Base-by-base conservation (phyloP, 2,797 vertebrate species). In the Saguinus oedipus region DNA sequence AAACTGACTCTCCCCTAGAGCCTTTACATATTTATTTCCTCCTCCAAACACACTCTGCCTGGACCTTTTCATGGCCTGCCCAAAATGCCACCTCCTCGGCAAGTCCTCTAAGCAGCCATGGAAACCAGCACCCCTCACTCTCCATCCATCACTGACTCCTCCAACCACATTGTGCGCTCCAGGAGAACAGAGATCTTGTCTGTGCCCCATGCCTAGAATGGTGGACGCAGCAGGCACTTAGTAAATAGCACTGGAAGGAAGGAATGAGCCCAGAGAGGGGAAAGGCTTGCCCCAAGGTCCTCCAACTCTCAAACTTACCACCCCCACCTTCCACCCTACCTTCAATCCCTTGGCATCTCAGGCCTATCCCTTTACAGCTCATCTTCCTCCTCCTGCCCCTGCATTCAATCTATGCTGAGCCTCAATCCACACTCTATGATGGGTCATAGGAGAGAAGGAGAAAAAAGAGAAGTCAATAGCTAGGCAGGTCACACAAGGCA, bases 91-190 rank as follows among this genome's bases (percentile, higher is more conserved):
- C 46, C 70, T n/a, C 46, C 48, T 59, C 17, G 1, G 14, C 11
- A 30, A 84, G 72, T 26, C 84, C 50, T n/a, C 61, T 44, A 76
- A 59, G n/a, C 78, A 74, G n/a, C 24, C 13, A 5, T 0, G n/a
- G 79, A 85, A 81, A 55, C 2, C 0, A 70, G 39, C 1, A 10
- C 1, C 92, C 39, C 50, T 50, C 39, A 9, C 20, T 33, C 55
- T 36, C 48, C 22, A 6, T 39, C 36, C 26, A 19, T 20, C 76
- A 22, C 30, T 4, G 14, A 22, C 85, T 94, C 88, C 55, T 27
- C 48, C 84, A 13, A 42, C 50, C 20, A 48, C 75, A 81, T 24
- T 2, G 5, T 0, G 11, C 0, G 0, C 59, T 39, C 27, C 61
- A 50, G 0, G 0, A 57, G 90, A 90, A 26, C 13, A 88, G 64